Percentiles rank a stretch among this genome's conserved stretches.
phyloP scores from a whole-genome alignment of 1,140 invertebrate species.

The Brachionus koreanus region DNA sequence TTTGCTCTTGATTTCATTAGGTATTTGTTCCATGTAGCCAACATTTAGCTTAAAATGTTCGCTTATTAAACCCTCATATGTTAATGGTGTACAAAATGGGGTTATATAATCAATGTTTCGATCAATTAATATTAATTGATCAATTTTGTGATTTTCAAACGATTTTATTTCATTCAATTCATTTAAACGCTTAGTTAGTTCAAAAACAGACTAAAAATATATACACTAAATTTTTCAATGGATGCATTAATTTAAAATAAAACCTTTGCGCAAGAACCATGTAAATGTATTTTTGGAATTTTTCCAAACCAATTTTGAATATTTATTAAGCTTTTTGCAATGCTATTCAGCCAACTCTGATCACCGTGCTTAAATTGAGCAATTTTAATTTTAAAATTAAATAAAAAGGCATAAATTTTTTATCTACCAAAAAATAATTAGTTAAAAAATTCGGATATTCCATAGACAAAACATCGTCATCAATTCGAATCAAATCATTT shows the following conservation, averaged over 20 bases:
- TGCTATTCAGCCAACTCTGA: background rate
- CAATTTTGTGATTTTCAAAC: slow-evolving; percentile 2
- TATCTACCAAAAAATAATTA: slow-evolving; percentile 26
- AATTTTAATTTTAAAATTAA: background rate
- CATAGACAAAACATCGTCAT: slow-evolving; percentile 41
- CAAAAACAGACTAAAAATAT: slow-evolving; percentile 5
- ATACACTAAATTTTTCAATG: background rate
- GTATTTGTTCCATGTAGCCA: slow-evolving; percentile 22
- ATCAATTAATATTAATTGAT: slow-evolving; percentile 30
- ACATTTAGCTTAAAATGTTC: slow-evolving; percentile 36
- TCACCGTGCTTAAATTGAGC: slow-evolving; percentile 26
- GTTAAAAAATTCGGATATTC: slow-evolving; percentile 28
- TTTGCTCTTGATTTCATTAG: background rate
- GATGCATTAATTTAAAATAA: background rate
- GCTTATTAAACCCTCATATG: slow-evolving; percentile 24
- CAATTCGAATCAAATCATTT: slow-evolving; percentile 36
- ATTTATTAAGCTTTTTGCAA: slow-evolving; percentile 23
- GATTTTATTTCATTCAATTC: background rate
- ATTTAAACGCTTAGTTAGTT: background rate
- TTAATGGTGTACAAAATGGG: slow-evolving; percentile 39
- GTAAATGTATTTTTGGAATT: slow-evolving; percentile 41
- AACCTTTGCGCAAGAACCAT: slow-evolving; percentile 37
- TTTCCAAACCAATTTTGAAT: slow-evolving; percentile 29
- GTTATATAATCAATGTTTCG: slow-evolving; percentile 37
- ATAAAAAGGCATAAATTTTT: background rate